These are phyloP conservation scores for Caenorhabditis sp. DNA, from an alignment of 2,888 invertebrate species.

Conservation along the genomic window DNA sequence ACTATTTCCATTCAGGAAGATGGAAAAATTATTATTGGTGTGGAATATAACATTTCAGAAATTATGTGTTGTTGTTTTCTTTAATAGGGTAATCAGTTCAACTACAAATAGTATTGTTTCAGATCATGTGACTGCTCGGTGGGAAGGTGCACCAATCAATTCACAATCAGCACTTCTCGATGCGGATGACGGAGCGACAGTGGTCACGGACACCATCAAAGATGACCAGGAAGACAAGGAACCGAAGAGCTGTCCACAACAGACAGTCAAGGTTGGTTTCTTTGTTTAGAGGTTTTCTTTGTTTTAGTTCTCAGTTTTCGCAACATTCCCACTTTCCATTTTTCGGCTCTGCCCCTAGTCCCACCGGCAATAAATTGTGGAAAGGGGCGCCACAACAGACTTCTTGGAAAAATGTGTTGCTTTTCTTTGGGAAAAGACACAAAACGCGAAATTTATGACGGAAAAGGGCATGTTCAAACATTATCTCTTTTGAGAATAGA, in stretches of 20 bases:
- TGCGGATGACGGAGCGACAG: conserved; percentile 81
- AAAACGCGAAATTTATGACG: conserved; percentile 21
- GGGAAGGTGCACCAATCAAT: conserved; percentile 80
- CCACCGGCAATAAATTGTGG: conserved; percentile 56
- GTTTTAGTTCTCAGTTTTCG: conserved; percentile 26
- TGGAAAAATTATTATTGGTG: conserved; percentile 81
- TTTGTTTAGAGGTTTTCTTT: conserved; percentile 36
- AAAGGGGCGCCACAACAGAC: conserved; percentile 23
- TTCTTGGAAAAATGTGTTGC: conserved; percentile 10
- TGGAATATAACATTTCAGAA: background rate
- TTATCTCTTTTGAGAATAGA: conserved; percentile 4
- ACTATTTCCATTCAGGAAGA: conserved; percentile 82
- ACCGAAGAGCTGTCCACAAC: conserved; percentile 79
- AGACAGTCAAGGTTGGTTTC: conserved; percentile 79
- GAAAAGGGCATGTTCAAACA: conserved; percentile 41
- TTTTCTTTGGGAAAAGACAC: background rate
- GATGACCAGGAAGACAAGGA: conserved; percentile 78
- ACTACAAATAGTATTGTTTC: conserved; percentile 37
- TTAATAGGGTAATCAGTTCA: background rate
- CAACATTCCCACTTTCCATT: conserved; percentile 23
- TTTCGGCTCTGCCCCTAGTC: conserved; percentile 11
- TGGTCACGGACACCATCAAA: conserved; percentile 80
- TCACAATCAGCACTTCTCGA: conserved; percentile 78
- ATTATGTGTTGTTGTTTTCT: too few relatives aligned
- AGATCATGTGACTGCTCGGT: conserved; percentile 82